Percentiles rank a stretch among this genome's conserved stretches.
phyloP scores from a whole-genome alignment of 1,140 invertebrate genomes.

The Venturia canescens region DNA sequence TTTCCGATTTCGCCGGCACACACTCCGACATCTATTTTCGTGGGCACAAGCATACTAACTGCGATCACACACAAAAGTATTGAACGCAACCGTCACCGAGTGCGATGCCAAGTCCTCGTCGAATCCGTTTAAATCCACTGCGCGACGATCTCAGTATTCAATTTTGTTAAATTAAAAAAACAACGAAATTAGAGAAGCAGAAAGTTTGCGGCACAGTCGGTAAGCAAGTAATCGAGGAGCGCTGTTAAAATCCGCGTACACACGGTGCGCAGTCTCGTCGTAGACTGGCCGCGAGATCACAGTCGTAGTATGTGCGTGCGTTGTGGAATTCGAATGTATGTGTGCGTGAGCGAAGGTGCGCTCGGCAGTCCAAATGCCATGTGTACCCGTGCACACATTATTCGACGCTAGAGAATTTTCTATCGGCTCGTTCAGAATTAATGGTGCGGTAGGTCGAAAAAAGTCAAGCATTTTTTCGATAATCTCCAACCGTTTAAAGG shows the following conservation, averaged over 20 bases:
- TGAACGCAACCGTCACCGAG: not conserved
- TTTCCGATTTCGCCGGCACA: slow-evolving; percentile 14
- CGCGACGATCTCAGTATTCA: too few species aligned
- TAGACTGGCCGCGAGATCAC: slow-evolving; percentile 59
- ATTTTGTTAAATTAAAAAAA: not conserved
- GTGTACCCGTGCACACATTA: slow-evolving; percentile 2
- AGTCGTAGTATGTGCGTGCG: slow-evolving; percentile 36
- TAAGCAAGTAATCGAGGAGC: slow-evolving; percentile 51
- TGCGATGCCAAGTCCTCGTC: too few species aligned
- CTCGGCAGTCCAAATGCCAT: not conserved
- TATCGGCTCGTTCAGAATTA: not conserved
- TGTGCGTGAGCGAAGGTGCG: slow-evolving; percentile 19
- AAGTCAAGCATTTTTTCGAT: too few species aligned
- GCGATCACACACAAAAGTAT: not conserved
- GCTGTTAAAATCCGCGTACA: slow-evolving; percentile 47
- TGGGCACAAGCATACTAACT: not conserved
- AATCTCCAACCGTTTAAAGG: too few species aligned
- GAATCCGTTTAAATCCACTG: not conserved
- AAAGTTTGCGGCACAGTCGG: slow-evolving; percentile 1
- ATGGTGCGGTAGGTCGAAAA: not conserved
- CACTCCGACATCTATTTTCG: not conserved
- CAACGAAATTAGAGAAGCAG: not conserved
- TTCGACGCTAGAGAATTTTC: not conserved
- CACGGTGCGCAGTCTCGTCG: slow-evolving; percentile 61
- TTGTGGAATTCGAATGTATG: slow-evolving; percentile 11